These are phyloP conservation scores for Luehdorfia chinensis DNA, from an alignment of 1,140 invertebrate genomes.

Conservation along the genomic window DNA sequence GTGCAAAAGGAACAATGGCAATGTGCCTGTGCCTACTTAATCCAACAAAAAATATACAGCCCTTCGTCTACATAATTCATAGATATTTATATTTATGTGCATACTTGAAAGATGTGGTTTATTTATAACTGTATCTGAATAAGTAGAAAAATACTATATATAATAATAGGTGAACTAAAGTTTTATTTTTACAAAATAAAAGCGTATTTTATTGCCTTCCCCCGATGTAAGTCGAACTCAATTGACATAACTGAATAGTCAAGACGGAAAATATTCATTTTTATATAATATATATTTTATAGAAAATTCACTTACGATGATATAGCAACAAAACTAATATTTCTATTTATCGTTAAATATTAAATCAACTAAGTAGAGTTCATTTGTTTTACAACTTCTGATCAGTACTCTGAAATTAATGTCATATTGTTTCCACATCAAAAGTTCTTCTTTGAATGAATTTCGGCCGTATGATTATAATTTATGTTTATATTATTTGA, in stretches of 20 bases:
- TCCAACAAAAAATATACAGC: constrained; percentile 43
- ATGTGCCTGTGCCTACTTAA: constrained; percentile 35
- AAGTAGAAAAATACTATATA: constrained; percentile 14
- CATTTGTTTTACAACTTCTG: constrained; percentile 1
- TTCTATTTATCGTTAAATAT: constrained; percentile 11
- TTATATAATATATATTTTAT: constrained; percentile 7
- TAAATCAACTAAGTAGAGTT: constrained; percentile 9
- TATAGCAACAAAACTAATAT: constrained; percentile 6
- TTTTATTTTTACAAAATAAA: constrained; percentile 62
- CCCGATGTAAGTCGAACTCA: constrained; percentile 50
- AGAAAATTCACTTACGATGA: constrained; percentile 9
- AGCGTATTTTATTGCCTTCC: constrained; percentile 80
- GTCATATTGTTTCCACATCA: not conserved
- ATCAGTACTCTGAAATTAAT: not conserved
- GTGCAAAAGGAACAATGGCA: constrained; percentile 57
- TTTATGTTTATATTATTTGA: not conserved
- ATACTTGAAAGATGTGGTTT: constrained; percentile 17
- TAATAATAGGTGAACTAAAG: constrained; percentile 12
- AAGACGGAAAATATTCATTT: constrained; percentile 11
- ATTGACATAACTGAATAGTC: constrained; percentile 15
- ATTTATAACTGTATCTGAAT: constrained; percentile 17
- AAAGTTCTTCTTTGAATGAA: not conserved
- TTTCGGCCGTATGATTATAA: not conserved
- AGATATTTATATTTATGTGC: constrained; percentile 23
- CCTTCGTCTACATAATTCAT: constrained; percentile 36